Conservation (phyloP, 2,113 vertebrate species). For the Aspidoscelis tigris region DNA sequence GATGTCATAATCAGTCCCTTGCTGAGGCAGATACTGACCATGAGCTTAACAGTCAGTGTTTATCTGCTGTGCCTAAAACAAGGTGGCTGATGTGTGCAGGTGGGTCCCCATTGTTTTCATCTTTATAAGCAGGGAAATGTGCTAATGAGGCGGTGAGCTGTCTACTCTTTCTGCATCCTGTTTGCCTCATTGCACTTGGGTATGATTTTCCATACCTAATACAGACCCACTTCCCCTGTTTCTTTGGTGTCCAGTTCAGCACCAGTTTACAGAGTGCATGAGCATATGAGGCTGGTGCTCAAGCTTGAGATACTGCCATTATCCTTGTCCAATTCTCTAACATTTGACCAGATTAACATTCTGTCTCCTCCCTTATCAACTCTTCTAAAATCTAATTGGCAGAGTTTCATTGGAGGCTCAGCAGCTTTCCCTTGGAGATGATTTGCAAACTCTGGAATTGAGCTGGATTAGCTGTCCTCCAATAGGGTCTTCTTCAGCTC, state of each 20-base stretch:
- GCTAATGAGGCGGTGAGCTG: neutral
- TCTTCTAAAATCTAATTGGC: neutral
- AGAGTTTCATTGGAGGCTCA: neutral
- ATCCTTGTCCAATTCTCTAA: neutral
- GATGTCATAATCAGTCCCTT: neutral
- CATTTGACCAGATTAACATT: neutral
- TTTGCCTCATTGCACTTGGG: neutral
- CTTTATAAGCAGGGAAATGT: neutral
- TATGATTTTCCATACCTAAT: neutral
- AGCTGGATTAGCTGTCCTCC: neutral
- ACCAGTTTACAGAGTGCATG: neutral
- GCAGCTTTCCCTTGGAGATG: neutral
- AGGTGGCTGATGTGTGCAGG: neutral
- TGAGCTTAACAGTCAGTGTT: neutral
- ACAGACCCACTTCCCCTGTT: too few species aligned
- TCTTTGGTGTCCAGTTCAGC: rapidly evolving
- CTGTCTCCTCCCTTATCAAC: neutral
- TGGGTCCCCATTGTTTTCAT: neutral
- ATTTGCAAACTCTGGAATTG: neutral
- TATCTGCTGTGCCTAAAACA: neutral
- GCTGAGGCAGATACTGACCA: neutral
- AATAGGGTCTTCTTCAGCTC: neutral
- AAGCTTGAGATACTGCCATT: neutral
- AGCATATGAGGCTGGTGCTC: neutral
- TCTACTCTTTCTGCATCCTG: neutral